Percentiles rank a stretch among this genome's conserved stretches.
Conservation (phyloP, 2,113 vertebrate species). For the Ahaetulla prasina region DNA sequence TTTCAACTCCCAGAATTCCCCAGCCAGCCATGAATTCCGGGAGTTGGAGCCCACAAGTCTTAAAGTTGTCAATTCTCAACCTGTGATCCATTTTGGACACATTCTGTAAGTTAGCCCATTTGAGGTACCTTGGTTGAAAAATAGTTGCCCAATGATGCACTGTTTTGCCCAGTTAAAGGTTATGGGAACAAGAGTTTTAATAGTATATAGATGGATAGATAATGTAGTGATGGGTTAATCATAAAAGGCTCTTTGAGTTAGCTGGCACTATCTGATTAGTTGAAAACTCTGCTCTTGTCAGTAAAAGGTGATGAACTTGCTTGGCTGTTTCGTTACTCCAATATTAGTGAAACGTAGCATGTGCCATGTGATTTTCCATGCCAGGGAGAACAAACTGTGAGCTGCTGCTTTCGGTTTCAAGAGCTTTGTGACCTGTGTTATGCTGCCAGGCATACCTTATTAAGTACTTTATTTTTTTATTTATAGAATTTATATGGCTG, state of each 20-base stretch:
- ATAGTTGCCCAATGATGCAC: neutral
- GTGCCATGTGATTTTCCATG: constrained; percentile 1
- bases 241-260: neutral
- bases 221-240: neutral
- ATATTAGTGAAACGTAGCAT: neutral
- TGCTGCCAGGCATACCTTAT: neutral
- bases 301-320: neutral
- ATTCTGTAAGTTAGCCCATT: neutral
- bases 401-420: neutral
- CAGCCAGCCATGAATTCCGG: neutral
- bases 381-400: neutral
- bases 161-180: neutral
- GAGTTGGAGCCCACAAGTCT: neutral
- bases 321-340: neutral
- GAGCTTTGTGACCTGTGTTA: neutral
- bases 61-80: neutral
- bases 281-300: neutral
- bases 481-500: neutral
- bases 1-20: neutral
- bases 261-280: neutral
- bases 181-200: neutral
- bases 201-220: neutral
- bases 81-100: neutral
- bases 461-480: neutral
- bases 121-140: neutral